Conservation (phyloP, 2,113 vertebrate genomes). For the Laticauda colubrina region DNA sequence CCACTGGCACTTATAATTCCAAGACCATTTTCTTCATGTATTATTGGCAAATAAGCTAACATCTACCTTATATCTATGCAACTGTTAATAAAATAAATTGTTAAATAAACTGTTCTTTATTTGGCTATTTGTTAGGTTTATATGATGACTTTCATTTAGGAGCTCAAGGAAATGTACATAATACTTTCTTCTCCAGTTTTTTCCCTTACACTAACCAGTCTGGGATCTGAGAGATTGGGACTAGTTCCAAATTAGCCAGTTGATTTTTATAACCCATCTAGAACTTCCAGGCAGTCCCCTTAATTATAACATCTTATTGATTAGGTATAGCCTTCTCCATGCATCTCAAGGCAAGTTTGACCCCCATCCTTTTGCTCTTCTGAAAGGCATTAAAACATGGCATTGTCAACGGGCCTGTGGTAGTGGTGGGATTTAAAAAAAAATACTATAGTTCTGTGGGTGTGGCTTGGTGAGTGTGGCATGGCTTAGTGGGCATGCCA, state of each 20-base stretch:
- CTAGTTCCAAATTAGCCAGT: background rate
- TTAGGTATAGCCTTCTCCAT: background rate
- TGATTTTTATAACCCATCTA: background rate
- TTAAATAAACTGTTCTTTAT: too few relatives aligned
- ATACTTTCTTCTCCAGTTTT: background rate
- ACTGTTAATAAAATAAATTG: background rate
- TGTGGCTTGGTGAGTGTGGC: too few relatives aligned
- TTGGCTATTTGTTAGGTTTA: background rate
- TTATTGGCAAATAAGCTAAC: background rate
- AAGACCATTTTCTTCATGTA: background rate
- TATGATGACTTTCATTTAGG: background rate
- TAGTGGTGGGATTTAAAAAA: too few relatives aligned
- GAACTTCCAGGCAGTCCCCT: background rate
- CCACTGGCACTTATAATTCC: background rate
- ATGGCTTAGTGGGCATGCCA: too few relatives aligned
- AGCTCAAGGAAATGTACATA: background rate
- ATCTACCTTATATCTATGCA: background rate
- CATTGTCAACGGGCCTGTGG: too few relatives aligned
- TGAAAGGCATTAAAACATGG: background rate
- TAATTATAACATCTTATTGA: background rate
- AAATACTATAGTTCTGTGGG: too few relatives aligned
- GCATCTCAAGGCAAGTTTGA: background rate
- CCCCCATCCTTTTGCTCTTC: background rate
- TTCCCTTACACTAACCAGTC: background rate
- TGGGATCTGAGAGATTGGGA: background rate